phyloP scores from a whole-genome alignment of 1,140 invertebrate species.

The Portunus trituberculatus region DNA sequence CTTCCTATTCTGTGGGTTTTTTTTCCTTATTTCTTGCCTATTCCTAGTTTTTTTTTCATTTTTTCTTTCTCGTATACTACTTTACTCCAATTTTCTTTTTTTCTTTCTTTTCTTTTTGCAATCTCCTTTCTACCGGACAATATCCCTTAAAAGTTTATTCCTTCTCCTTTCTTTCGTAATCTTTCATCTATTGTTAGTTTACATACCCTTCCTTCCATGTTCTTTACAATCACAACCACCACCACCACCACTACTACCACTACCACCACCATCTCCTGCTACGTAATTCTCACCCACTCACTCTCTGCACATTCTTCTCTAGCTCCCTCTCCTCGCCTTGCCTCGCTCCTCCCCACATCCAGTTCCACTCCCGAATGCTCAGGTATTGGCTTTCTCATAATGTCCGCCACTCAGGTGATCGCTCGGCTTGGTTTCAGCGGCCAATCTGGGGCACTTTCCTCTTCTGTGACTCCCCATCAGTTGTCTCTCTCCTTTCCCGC shows the following conservation, averaged over 20 bases:
- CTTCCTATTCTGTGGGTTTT: neutral
- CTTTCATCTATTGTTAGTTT: neutral
- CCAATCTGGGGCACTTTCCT: too few species aligned
- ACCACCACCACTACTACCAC: neutral
- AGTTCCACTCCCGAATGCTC: neutral
- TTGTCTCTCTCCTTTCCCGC: neutral
- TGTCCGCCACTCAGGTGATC: too few species aligned
- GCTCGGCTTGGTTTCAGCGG: too few species aligned
- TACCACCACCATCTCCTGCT: neutral
- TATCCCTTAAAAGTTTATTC: neutral
- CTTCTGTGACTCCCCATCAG: too few species aligned
- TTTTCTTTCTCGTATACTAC: neutral
- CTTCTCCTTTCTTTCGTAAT: neutral
- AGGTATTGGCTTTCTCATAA: too few species aligned
- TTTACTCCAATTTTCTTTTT: neutral
- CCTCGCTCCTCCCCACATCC: neutral
- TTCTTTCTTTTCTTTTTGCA: conserved; percentile 1
- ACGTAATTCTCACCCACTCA: neutral
- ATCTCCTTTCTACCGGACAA: neutral
- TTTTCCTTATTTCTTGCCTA: neutral
- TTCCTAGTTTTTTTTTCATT: neutral
- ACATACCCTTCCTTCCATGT: neutral
- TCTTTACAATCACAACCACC: neutral
- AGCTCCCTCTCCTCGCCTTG: neutral
- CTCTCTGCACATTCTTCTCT: neutral